Conservation (phyloP, 2,888 invertebrate species). For the Erynnis tages region DNA sequence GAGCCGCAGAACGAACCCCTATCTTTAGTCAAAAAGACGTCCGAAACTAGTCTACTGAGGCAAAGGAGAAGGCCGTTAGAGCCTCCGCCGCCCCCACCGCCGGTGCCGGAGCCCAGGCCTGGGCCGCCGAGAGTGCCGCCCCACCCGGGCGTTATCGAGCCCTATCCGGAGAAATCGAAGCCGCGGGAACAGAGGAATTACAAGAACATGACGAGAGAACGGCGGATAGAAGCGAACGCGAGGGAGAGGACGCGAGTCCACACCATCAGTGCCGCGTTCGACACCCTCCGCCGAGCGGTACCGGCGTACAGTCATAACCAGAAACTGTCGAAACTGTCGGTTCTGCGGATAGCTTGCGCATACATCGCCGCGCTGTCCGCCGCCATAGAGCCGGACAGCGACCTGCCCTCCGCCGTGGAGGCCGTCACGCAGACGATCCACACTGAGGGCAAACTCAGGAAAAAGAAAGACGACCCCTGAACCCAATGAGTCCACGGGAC, state of each 20-base stretch:
- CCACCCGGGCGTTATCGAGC: constrained; percentile 73
- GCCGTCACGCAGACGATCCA: constrained; percentile 95
- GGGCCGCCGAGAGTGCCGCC: constrained; percentile 77
- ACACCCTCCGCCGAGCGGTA: constrained; percentile 90
- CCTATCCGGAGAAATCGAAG: constrained; percentile 49
- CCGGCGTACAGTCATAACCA: constrained; percentile 96
- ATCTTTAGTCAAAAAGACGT: constrained; percentile 80
- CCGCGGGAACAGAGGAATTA: constrained; percentile 91
- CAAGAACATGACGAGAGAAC: constrained; percentile 96
- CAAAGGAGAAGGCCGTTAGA: constrained; percentile 62
- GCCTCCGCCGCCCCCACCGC: constrained; percentile 52
- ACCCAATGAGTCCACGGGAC: constrained; percentile 26
- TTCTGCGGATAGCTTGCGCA: constrained; percentile 94
- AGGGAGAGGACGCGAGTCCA: constrained; percentile 95
- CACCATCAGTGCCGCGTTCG: constrained; percentile 97
- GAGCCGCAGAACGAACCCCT: constrained; percentile 85
- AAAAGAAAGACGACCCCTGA: constrained; percentile 89
- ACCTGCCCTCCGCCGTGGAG: constrained; percentile 90
- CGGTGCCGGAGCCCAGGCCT: constrained; percentile 46
- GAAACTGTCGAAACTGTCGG: constrained; percentile 95
- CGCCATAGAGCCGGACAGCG: constrained; percentile 84
- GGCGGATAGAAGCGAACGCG: constrained; percentile 96
- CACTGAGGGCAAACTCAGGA: constrained; percentile 93
- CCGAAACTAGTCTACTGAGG: constrained; percentile 55
- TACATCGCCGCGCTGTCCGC: constrained; percentile 95